Evolutionary conservation across 2,888 invertebrate genomes (phyloP).

Genomic region (Slavum lentiscoides): DNA sequence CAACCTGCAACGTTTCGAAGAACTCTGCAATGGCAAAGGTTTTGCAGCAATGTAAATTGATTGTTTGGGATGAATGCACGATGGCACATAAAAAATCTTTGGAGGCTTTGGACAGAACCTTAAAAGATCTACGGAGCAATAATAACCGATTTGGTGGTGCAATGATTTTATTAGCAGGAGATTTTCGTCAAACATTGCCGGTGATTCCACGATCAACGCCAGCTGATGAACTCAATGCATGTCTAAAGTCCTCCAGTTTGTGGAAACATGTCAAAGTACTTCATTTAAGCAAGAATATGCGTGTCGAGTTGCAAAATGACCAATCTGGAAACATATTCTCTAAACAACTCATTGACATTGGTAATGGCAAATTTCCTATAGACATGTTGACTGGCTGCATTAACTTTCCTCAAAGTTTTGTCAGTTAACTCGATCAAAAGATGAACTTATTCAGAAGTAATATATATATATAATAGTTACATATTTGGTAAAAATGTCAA

Average conservation of each 20-base stretch:
- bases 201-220: constrained; percentile 55
- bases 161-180: constrained; percentile 54
- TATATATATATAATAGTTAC: too few relatives aligned
- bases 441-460: constrained; percentile 57
- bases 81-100: constrained; percentile 57
- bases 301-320: constrained; percentile 33
- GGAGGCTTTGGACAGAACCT: constrained; percentile 56
- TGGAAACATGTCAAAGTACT: constrained; percentile 54
- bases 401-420: constrained; percentile 55
- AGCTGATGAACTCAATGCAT: constrained; percentile 51
- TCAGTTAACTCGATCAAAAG: constrained; percentile 56
- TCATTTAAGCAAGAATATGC: constrained; percentile 37
- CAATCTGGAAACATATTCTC: constrained; percentile 3
- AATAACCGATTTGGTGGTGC: too few relatives aligned
- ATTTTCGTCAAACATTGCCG: constrained; percentile 58
- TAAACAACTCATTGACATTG: neutral
- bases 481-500: too few relatives aligned
- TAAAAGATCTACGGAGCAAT: constrained; percentile 51
- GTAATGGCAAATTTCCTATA: too few relatives aligned
- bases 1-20: too few relatives aligned
- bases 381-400: too few relatives aligned
- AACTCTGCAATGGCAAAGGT: constrained; percentile 55
- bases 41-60: constrained; percentile 50
- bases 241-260: constrained; percentile 50
- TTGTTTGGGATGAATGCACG: constrained; percentile 58